phyloP scores from a whole-genome alignment of 1,140 invertebrate genomes.

The Eumeta japonica region DNA sequence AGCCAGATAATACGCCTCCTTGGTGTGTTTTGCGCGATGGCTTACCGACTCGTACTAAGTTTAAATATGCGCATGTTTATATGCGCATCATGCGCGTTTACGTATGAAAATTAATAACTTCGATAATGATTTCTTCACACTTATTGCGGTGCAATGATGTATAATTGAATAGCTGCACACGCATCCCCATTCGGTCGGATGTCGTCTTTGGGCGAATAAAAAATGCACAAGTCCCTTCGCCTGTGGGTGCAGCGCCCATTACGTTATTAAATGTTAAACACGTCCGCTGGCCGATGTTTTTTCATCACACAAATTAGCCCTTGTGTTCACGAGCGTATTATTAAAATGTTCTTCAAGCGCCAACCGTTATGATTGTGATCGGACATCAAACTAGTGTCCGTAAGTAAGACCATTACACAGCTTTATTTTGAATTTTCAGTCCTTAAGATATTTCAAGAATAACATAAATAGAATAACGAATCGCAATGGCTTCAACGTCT shows the following conservation, averaged over 20 bases:
- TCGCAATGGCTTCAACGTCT: too few species aligned
- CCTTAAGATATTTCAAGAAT: too few species aligned
- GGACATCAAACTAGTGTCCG: too few species aligned
- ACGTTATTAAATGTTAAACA: conserved; percentile 20
- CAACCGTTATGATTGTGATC: too few species aligned
- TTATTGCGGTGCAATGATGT: conserved; percentile 39
- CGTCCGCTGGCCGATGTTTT: too few species aligned
- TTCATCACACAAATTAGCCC: too few species aligned
- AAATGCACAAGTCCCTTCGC: conserved; percentile 7
- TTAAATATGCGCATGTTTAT: conserved; percentile 17
- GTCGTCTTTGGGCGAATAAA: conserved; percentile 31
- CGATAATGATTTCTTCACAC: conserved; percentile 34
- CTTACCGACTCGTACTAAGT: conserved; percentile 6
- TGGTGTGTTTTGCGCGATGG: conserved; percentile 7
- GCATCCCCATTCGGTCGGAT: conserved; percentile 27
- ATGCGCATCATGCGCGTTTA: conserved; percentile 12
- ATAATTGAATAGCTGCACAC: too few species aligned
- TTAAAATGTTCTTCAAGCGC: too few species aligned
- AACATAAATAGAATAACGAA: too few species aligned
- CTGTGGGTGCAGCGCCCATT: conserved; percentile 9
- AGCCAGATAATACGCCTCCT: conserved; percentile 11
- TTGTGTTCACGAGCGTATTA: too few species aligned
- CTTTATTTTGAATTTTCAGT: too few species aligned
- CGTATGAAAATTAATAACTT: conserved; percentile 22
- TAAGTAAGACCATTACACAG: too few species aligned